Conservation (phyloP, 2,113 vertebrate species). For the Camelus bactrianus region DNA sequence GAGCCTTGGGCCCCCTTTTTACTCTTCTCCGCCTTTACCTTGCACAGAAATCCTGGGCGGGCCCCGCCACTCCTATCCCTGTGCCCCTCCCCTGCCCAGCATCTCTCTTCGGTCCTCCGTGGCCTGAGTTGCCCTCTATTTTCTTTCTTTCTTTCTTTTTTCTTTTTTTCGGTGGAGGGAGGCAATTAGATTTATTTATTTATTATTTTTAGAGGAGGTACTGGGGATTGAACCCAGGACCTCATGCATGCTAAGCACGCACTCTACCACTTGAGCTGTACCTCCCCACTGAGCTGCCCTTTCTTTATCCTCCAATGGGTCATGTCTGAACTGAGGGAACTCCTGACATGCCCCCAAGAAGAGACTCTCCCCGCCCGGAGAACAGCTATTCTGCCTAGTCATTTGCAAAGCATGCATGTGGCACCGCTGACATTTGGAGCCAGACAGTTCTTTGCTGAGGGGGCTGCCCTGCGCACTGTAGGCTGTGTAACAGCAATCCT, state of each 20-base stretch:
- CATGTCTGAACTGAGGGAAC: not conserved
- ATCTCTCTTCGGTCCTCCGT: no score
- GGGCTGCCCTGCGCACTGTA: accelerated
- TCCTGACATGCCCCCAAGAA: accelerated
- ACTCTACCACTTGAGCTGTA: no score
- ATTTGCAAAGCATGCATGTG: accelerated
- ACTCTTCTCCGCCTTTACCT: not conserved
- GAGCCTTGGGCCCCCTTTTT: not conserved
- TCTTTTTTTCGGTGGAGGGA: no score
- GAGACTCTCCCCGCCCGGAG: accelerated
- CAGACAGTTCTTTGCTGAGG: accelerated
- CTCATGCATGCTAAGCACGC: no score
- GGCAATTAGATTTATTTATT: no score
- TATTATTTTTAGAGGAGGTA: no score
- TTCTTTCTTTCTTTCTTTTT: no score
- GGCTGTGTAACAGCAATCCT: no score
- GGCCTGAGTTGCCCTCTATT: not conserved
- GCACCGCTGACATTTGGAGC: not conserved
- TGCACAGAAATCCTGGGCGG: not conserved
- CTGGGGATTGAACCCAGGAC: no score
- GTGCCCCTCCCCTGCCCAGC: not conserved
- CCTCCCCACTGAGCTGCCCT: not conserved
- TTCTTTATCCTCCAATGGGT: not conserved
- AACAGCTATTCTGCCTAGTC: accelerated
- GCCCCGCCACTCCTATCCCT: not conserved